Evolutionary conservation across 2,113 vertebrate species (phyloP).

Genomic region (Neoarius graeffei): DNA sequence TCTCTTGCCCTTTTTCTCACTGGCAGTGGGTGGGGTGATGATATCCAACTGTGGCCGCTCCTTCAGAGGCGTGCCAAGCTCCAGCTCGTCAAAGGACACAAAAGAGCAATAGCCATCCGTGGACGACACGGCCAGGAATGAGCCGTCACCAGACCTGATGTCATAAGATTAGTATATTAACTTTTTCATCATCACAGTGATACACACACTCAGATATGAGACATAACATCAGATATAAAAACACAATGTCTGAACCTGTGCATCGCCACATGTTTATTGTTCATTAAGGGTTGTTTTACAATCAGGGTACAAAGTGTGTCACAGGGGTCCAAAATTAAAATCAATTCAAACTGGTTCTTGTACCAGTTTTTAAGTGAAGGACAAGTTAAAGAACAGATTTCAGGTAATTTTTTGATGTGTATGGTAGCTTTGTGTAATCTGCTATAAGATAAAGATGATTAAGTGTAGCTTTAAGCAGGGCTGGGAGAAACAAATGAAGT

Average conservation of each 20-base stretch:
- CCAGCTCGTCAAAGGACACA: conserved; percentile 85
- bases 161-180: neutral
- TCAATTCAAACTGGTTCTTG: too few relatives aligned
- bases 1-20: conserved; percentile 87
- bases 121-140: conserved; percentile 92
- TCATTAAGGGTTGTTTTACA: too few relatives aligned
- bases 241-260: neutral
- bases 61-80: conserved; percentile 86
- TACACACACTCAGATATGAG: neutral
- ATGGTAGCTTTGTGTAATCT: too few relatives aligned
- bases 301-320: too few relatives aligned
- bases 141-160: conserved; percentile 89
- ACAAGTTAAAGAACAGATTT: too few relatives aligned
- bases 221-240: neutral
- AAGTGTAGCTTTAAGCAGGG: too few relatives aligned
- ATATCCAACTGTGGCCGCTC: conserved; percentile 81
- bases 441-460: too few relatives aligned
- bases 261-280: neutral
- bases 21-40: conserved; percentile 66
- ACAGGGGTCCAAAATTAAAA: too few relatives aligned
- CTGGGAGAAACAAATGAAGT: too few relatives aligned
- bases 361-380: too few relatives aligned
- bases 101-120: conserved; percentile 98
- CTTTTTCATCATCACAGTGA: neutral
- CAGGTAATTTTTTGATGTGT: too few relatives aligned